Conservation (phyloP, 2,113 vertebrate species). For the Gobio gobio region DNA sequence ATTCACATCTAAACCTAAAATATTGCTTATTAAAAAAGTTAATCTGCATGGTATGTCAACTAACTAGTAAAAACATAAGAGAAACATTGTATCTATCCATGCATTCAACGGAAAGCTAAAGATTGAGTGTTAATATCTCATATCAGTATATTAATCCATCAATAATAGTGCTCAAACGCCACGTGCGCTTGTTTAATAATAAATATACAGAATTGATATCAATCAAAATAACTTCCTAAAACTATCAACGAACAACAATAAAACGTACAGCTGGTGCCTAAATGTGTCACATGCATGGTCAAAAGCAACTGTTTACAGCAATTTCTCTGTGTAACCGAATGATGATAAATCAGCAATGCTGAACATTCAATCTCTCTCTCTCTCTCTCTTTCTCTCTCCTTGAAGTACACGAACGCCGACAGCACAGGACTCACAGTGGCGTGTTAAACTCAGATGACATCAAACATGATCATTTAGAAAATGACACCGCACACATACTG, state of each 20-base stretch:
- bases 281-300: not conserved
- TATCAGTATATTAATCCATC: not conserved
- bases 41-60: not conserved
- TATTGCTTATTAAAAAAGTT: not conserved
- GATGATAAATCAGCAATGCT: slow-evolving; percentile 53
- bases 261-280: not conserved
- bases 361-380: not conserved
- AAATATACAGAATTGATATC: not conserved
- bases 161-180: not conserved
- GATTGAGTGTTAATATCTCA: not conserved
- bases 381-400: slow-evolving; percentile 8
- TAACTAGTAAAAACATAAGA: not conserved
- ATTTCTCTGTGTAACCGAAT: slow-evolving; percentile 53
- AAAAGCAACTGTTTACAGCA: slow-evolving; percentile 12
- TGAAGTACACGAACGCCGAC: not conserved
- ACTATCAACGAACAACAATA: not conserved
- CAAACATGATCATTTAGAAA: slow-evolving; percentile 19
- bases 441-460: slow-evolving; percentile 30
- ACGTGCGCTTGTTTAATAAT: not conserved
- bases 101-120: not conserved
- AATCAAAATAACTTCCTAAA: slow-evolving; percentile 6
- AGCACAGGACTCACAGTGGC: not conserved
- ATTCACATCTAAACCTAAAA: not conserved
- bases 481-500: slow-evolving; percentile 17
- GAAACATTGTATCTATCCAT: not conserved